Percentiles rank a stretch among this genome's conserved stretches.
phyloP scores from a whole-genome alignment of 2,888 invertebrate genomes.

The Hypomecis punctinalis region DNA sequence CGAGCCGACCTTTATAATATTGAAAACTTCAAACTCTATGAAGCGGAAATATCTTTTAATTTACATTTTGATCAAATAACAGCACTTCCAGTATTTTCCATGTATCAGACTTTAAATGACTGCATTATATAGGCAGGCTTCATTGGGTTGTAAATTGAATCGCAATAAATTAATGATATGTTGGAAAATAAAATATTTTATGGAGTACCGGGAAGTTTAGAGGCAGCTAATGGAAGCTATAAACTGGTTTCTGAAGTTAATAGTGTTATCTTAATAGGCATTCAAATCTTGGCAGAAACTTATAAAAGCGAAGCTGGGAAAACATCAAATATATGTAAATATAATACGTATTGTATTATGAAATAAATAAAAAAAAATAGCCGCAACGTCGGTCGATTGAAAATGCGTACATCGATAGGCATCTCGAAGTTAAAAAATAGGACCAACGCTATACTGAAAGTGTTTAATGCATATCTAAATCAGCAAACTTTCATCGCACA shows the following conservation, averaged over 20 bases:
- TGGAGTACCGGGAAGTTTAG: conserved; percentile 12
- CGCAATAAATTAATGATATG: conserved; percentile 7
- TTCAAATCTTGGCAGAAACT: neutral
- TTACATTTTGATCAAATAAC: conserved; percentile 17
- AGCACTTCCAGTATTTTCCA: conserved; percentile 5
- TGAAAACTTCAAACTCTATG: neutral
- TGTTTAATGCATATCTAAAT: too few species aligned
- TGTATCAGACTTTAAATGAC: conserved; percentile 5
- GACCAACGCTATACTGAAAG: too few species aligned
- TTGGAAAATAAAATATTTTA: conserved; percentile 5
- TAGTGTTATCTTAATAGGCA: neutral
- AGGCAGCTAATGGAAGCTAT: conserved; percentile 8
- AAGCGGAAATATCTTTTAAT: conserved; percentile 1
- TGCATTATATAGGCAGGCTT: conserved; percentile 8
- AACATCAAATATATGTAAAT: too few species aligned
- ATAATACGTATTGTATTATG: too few species aligned
- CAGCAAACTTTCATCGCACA: too few species aligned
- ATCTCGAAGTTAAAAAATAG: too few species aligned
- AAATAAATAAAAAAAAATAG: too few species aligned
- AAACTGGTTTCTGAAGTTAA: conserved; percentile 12
- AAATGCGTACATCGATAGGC: too few species aligned
- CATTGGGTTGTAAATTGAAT: conserved; percentile 15
- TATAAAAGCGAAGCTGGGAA: neutral
- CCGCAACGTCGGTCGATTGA: too few species aligned
- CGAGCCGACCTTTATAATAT: neutral